Conservation (phyloP, 2,113 vertebrate species). For the Penelope pileata region DNA sequence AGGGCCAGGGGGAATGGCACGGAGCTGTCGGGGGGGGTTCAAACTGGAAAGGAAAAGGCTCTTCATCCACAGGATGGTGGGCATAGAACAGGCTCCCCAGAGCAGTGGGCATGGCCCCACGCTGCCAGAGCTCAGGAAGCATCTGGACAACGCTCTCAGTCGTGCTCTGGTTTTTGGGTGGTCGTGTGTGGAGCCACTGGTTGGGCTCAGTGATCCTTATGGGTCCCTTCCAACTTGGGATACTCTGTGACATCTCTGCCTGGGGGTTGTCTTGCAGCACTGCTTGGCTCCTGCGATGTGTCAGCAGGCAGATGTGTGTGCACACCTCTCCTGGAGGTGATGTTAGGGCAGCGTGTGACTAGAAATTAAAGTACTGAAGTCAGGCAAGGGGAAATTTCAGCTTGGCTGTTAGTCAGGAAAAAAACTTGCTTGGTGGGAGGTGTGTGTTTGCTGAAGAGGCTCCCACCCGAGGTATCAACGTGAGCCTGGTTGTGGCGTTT, state of each 20-base stretch:
- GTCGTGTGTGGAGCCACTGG: too few species aligned
- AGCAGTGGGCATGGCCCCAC: too few species aligned
- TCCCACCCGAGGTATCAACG: neutral
- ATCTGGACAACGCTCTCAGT: too few species aligned
- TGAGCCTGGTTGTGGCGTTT: neutral
- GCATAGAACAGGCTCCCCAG: too few species aligned
- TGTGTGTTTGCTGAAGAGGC: neutral
- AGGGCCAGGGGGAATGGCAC: too few species aligned
- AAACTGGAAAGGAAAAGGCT: too few species aligned
- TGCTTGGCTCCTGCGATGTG: fast-evolving
- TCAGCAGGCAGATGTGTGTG: fast-evolving
- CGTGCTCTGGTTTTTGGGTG: too few species aligned
- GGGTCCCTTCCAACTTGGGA: too few species aligned
- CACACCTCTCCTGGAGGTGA: neutral
- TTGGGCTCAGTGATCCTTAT: too few species aligned
- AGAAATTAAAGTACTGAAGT: neutral
- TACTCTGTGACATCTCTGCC: neutral
- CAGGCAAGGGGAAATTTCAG: neutral
- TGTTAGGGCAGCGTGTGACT: neutral
- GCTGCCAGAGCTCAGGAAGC: too few species aligned
- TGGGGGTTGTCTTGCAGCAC: fast-evolving
- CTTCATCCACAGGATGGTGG: too few species aligned
- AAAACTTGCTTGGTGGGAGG: neutral
- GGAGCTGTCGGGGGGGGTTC: too few species aligned
- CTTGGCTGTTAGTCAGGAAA: neutral